Conservation (phyloP, 2,113 vertebrate genomes). For the Tursiops truncatus region DNA sequence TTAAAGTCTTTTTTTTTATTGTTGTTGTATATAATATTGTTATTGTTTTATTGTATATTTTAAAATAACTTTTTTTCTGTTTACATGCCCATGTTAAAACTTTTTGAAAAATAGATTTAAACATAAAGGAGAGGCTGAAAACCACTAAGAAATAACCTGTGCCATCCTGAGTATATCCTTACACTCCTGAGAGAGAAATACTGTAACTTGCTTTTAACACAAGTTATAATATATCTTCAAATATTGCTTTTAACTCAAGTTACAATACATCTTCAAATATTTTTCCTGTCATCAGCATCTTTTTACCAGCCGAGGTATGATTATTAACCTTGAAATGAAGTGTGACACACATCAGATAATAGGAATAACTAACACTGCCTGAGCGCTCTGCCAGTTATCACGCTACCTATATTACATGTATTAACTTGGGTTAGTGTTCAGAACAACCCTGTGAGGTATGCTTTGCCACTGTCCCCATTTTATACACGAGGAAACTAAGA, state of each 20-base stretch:
- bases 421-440: neutral
- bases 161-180: neutral
- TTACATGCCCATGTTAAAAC: neutral
- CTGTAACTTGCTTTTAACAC: slow-evolving; percentile 14
- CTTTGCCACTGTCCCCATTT: neutral
- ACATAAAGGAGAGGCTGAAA: neutral
- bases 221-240: neutral
- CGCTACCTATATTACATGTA: neutral
- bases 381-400: neutral
- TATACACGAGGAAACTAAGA: neutral
- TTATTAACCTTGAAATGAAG: neutral
- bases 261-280: neutral
- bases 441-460: neutral
- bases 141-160: neutral
- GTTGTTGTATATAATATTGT: neutral
- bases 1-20: neutral
- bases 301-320: neutral
- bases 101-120: neutral
- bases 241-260: slow-evolving; percentile 18
- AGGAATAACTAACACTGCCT: neutral
- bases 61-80: neutral
- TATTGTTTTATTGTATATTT: neutral
- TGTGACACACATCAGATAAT: neutral
- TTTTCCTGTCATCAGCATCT: neutral
- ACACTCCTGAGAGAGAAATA: neutral